Evolutionary conservation across 1,140 invertebrate genomes (phyloP).

Genomic region (Zaprionus camerounensis): DNA sequence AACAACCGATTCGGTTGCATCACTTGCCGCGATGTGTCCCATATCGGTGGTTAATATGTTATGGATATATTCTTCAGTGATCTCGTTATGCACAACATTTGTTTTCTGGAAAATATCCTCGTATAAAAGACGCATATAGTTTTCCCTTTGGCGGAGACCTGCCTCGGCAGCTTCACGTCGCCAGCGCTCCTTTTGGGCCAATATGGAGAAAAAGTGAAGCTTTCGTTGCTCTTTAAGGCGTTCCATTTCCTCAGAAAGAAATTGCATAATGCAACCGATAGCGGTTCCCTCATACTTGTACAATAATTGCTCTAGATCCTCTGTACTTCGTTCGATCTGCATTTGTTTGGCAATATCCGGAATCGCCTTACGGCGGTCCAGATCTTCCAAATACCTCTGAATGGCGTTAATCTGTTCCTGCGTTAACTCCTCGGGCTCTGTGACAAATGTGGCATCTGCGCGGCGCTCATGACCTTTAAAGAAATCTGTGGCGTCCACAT

Average conservation of each 20-base stretch:
- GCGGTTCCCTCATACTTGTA: slow-evolving; percentile 65
- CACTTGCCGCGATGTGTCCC: slow-evolving; percentile 86
- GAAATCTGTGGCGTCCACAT: not conserved
- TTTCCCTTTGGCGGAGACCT: slow-evolving; percentile 87
- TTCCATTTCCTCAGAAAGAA: slow-evolving; percentile 87
- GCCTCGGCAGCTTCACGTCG: slow-evolving; percentile 88
- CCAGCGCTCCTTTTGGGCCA: slow-evolving; percentile 88
- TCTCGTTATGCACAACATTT: slow-evolving; percentile 86
- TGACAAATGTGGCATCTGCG: not conserved
- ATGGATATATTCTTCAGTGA: slow-evolving; percentile 88
- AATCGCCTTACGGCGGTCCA: not conserved
- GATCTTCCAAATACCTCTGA: not conserved
- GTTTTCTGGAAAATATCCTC: slow-evolving; percentile 88
- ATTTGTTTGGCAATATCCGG: slow-evolving; percentile 15
- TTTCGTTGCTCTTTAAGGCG: slow-evolving; percentile 88
- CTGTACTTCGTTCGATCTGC: slow-evolving; percentile 39
- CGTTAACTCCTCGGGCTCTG: not conserved
- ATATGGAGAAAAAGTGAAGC: slow-evolving; percentile 88
- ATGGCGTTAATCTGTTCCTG: slow-evolving; percentile 19
- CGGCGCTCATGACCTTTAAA: not conserved
- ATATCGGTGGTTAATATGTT: slow-evolving; percentile 87
- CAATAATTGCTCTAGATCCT: slow-evolving; percentile 65
- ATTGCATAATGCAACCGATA: slow-evolving; percentile 76
- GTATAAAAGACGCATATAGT: slow-evolving; percentile 87
- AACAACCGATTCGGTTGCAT: slow-evolving; percentile 86